These are phyloP conservation scores for Mylabris sibirica DNA, from an alignment of 2,888 invertebrate genomes.

Conservation along the genomic window DNA sequence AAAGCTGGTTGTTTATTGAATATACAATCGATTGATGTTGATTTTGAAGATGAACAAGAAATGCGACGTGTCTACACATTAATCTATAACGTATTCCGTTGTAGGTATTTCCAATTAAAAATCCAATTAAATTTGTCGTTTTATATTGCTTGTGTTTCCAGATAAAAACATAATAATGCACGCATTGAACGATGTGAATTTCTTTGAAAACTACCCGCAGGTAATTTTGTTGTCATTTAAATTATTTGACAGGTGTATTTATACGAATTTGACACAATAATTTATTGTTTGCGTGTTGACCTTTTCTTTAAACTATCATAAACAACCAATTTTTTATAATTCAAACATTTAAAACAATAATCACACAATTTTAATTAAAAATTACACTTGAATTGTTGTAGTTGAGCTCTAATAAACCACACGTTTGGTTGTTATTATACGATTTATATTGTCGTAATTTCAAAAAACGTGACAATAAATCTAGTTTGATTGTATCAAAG, in stretches of 20 bases:
- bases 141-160: conserved; percentile 58
- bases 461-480: conserved; percentile 53
- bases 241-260: conserved; percentile 7
- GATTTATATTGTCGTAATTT: conserved; percentile 74
- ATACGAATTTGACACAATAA: conserved; percentile 9
- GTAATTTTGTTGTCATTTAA: conserved; percentile 57
- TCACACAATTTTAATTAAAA: background rate
- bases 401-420: conserved; percentile 31
- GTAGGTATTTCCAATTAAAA: conserved; percentile 62
- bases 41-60: conserved; percentile 73
- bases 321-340: background rate
- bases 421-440: conserved; percentile 74
- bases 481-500: conserved; percentile 44
- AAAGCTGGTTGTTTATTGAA: conserved; percentile 67
- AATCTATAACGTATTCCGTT: conserved; percentile 77
- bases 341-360: background rate
- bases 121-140: background rate
- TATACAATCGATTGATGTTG: conserved; percentile 63
- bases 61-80: conserved; percentile 77
- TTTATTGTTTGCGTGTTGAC: conserved; percentile 28
- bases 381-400: background rate
- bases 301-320: background rate
- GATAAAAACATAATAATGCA: conserved; percentile 74
- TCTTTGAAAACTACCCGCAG: conserved; percentile 66
- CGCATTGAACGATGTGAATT: conserved; percentile 69